These are phyloP conservation scores for Macrobrachium nipponense DNA, from an alignment of 1,140 invertebrate species.

Conservation along the genomic window DNA sequence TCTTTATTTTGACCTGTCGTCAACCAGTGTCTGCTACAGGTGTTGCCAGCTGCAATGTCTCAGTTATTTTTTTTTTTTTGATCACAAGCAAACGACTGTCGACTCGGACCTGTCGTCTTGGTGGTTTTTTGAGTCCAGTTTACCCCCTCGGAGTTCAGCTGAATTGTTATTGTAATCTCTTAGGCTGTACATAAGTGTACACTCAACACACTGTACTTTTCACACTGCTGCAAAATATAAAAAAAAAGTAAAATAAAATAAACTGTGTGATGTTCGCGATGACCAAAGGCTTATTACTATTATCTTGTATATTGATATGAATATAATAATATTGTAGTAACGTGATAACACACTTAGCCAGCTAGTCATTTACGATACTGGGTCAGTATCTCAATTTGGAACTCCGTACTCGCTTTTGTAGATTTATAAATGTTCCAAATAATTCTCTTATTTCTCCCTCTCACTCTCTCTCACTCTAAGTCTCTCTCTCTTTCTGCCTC, in stretches of 20 bases:
- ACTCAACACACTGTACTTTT: conserved; percentile 8
- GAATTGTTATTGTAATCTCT: conserved; percentile 59
- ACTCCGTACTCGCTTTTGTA: conserved; percentile 61
- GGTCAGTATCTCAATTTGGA: conserved; percentile 60
- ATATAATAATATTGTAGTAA: conserved; percentile 57
- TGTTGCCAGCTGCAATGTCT: too few relatives aligned
- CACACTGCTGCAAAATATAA: background rate
- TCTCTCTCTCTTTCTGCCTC: background rate
- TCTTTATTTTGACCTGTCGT: too few relatives aligned
- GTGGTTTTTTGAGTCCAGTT: conserved; percentile 42
- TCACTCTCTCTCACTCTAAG: background rate
- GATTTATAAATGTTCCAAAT: conserved; percentile 59
- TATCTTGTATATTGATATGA: conserved; percentile 40
- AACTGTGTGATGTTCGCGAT: conserved; percentile 50
- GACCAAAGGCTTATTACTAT: conserved; percentile 57
- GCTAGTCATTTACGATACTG: conserved; percentile 61
- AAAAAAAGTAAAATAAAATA: background rate
- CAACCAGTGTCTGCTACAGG: too few relatives aligned
- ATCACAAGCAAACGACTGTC: background rate
- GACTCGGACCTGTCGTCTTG: background rate
- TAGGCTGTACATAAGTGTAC: conserved; percentile 54
- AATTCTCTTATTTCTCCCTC: conserved; percentile 37
- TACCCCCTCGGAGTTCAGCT: conserved; percentile 47
- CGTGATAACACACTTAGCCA: conserved; percentile 60
- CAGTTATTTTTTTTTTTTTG: too few relatives aligned